A percentile compares a stretch with the other conserved stretches of the same genome.
These are phyloP conservation scores for Harpalus rubripes DNA, from an alignment of 2,888 invertebrate genomes.

Conservation along the genomic window DNA sequence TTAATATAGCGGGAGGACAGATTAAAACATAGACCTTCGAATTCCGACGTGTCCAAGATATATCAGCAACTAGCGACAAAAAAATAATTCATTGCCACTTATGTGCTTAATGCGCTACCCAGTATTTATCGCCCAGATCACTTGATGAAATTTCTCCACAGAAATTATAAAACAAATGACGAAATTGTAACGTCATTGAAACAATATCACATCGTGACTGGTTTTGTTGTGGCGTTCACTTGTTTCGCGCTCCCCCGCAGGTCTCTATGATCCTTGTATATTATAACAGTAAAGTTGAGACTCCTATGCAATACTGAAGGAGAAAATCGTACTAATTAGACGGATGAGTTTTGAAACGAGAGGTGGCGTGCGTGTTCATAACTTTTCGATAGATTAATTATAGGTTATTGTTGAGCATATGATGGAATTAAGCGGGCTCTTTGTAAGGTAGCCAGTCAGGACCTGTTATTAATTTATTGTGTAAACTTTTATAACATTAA, in stretches of 20 bases:
- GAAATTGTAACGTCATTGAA: slow-evolving; percentile 71
- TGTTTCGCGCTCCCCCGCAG: slow-evolving; percentile 46
- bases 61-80: slow-evolving; percentile 32
- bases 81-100: slow-evolving; percentile 53
- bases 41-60: slow-evolving; percentile 56
- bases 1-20: slow-evolving; percentile 66
- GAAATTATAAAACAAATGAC: slow-evolving; percentile 69
- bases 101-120: slow-evolving; percentile 15
- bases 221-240: slow-evolving; percentile 67
- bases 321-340: slow-evolving; percentile 48
- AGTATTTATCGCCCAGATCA: slow-evolving; percentile 48
- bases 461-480: slow-evolving; percentile 60
- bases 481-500: slow-evolving; percentile 51
- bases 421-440: slow-evolving; percentile 55
- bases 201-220: slow-evolving; percentile 72
- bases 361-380: slow-evolving; percentile 44
- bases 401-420: slow-evolving; percentile 55
- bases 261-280: slow-evolving; percentile 2
- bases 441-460: slow-evolving; percentile 53
- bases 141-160: slow-evolving; percentile 68
- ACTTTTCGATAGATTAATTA: slow-evolving; percentile 62
- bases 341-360: slow-evolving; percentile 54
- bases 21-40: slow-evolving; percentile 66
- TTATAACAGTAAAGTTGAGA: neutral
- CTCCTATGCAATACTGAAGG: neutral